These are phyloP conservation scores for Holothuria leucospilota DNA, from an alignment of 53 echinoderm and acorn worm genomes.

Conservation along the genomic window DNA sequence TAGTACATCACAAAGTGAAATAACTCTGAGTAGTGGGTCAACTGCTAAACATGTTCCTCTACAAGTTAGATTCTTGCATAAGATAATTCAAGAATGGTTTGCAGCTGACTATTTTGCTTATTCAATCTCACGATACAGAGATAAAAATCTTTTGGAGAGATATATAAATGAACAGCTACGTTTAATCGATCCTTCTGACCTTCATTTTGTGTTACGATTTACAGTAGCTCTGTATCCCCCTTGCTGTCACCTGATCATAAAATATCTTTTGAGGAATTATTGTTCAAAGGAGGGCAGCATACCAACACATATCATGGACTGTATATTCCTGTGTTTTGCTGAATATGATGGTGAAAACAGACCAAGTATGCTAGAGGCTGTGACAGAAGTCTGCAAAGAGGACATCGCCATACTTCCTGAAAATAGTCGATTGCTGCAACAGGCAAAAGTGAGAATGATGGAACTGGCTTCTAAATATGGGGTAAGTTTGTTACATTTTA, in stretches of 20 bases:
- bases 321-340: conserved; percentile 25
- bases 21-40: too few species aligned
- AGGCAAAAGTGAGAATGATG: conserved; percentile 15
- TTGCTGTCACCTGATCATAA: conserved; percentile 1
- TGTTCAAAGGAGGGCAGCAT: not conserved
- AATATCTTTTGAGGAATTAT: conserved; percentile 5
- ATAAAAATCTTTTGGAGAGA: too few species aligned
- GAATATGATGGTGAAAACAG: not conserved
- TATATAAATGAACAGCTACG: too few species aligned
- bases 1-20: too few species aligned
- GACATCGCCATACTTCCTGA: not conserved
- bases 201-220: conserved; percentile 21
- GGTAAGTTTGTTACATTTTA: too few species aligned
- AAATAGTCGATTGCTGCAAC: conserved; percentile 15
- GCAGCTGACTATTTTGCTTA: too few species aligned
- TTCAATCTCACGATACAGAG: too few species aligned
- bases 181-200: not conserved
- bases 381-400: not conserved
- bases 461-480: not conserved
- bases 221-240: not conserved
- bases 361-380: not conserved
- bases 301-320: conserved; percentile 27
- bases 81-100: too few species aligned
- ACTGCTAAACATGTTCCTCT: too few species aligned
- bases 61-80: too few species aligned